These are phyloP conservation scores for Campylomormyrus tamandua DNA, from an alignment of 2,113 vertebrate genomes.

Conservation along the genomic window DNA sequence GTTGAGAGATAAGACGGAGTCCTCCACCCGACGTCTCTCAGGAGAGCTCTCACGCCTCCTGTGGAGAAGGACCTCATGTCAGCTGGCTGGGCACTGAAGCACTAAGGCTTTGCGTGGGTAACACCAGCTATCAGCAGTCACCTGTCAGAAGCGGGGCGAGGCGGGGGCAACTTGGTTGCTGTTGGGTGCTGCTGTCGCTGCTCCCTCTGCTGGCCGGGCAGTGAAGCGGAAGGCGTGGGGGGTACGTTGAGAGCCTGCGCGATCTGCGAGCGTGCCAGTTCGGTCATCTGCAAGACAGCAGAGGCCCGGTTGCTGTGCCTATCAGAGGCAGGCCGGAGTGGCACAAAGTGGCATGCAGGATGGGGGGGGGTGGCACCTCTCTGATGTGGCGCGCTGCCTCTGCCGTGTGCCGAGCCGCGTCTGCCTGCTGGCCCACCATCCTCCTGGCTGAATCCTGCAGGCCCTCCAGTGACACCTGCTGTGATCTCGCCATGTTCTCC, in stretches of 20 bases:
- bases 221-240: slow-evolving; percentile 42
- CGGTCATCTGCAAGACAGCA: slow-evolving; percentile 66
- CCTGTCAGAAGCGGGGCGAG: slow-evolving; percentile 64
- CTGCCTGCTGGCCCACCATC: slow-evolving; percentile 74
- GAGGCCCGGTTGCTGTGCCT: neutral
- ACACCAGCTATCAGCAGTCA: slow-evolving; percentile 35
- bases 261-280: slow-evolving; percentile 65
- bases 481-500: slow-evolving; percentile 67
- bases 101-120: too few species aligned
- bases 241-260: slow-evolving; percentile 50
- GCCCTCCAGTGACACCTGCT: slow-evolving; percentile 62
- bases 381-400: slow-evolving; percentile 69
- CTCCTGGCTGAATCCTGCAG: slow-evolving; percentile 67
- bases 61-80: slow-evolving; percentile 21
- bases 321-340: neutral
- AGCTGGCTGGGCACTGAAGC: neutral
- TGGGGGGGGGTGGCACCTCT: slow-evolving; percentile 58
- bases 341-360: neutral
- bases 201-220: slow-evolving; percentile 59
- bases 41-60: slow-evolving; percentile 60
- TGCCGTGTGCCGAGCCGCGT: slow-evolving; percentile 58
- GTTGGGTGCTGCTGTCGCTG: slow-evolving; percentile 51
- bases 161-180: slow-evolving; percentile 51
- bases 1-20: slow-evolving; percentile 55
- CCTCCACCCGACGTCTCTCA: slow-evolving; percentile 50